Base-by-base conservation (phyloP, 2,797 vertebrate genomes). In the Anguilla pacifica region DNA sequence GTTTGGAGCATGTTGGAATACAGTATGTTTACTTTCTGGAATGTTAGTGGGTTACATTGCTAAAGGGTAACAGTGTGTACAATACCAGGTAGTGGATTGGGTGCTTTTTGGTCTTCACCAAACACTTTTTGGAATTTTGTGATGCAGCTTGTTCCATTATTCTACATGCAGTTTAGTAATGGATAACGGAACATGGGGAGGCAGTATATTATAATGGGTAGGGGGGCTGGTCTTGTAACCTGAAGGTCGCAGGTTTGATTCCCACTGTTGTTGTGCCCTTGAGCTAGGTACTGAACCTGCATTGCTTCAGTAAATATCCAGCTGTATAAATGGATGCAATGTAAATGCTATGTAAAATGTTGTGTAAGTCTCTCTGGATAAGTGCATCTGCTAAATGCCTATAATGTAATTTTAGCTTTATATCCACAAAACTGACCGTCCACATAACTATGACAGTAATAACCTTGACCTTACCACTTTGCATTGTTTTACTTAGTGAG, bases 41-140 rank as follows among this genome's bases (percentile, higher is more conserved):
- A 70, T 77, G 72, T 77, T 77, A 77, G 22, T 77, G 72, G 72
- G 31, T 11, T 72, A 72, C 70, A 72, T 9, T 72, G 31, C 70
- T 11, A 70, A 15, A 59, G 57, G 64, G 64, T 70, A 28, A 70
- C n/a, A 70, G 57, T 59, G 17, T 59, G 57, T 64, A 19, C 17
- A 17, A 25, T 70, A n/a, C 64, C n/a, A 28, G 64, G 35, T 77
- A 11, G 0, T 39, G 10, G 5, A 35, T 22, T 77, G 72, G 35
- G 25, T 6, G 6, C 6, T 9, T 28, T 70, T 22, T 59, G 57
- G 17, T 17, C 57, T 70, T 70, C 25, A 46, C 43, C 43, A 46
- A 46, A 46, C 43, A 46, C 43, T 46, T 46, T 46, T 46, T 46
- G 43, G n/a, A 70, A 28, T 70, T 70, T 9, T 28, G 64, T 28